Base-by-base conservation (phyloP, 1,140 invertebrate species). In the Globodera rostochiensis region DNA sequence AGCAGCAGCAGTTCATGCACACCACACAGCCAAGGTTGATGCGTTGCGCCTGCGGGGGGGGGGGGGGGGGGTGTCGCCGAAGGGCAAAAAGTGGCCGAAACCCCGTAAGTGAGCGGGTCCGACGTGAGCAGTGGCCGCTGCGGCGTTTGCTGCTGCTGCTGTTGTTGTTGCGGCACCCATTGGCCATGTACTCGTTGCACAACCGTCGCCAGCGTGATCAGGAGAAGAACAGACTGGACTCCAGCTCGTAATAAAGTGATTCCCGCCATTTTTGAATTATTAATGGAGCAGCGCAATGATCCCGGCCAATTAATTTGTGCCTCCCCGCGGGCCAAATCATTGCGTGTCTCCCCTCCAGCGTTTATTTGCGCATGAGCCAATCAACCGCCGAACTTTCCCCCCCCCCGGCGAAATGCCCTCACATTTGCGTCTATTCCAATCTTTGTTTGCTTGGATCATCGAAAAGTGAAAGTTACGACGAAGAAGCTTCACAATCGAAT, bases 101-200 rank as follows among this genome's bases (percentile, higher is more conserved):
- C 69, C 46, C 46, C 25, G 69, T 47, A 11, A 71, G 25, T 13
- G n/a, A 71, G 11, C 8, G 69, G 69, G 25, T 71, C 69, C 69
- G 69, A 71, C 4, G 69, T 71, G 69, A 45, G 69, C 69, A 45
- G 19, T 47, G 25, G 69, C 69, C 25, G 69, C 69, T 71, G 69
- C 69, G 25, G 25, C 25, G 25, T 36, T 36, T 71, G 69, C 21
- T 36, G 69, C 19, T 47, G 46, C 4, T 19, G 9, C 7, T 71
- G 46, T 6, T 8, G 25, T 15, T 71, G 69, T 25, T 25, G 69
- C 9, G 69, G 57, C 57, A 60, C 15, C 57, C 69, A 71, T 47
- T 71, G 69, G 69, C 21, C 69, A 71, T 21, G 69, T 7, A 36
- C 36, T 36, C 36, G 36, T 36, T 36, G 36, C 36, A 36, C 36